Evolutionary conservation across 2,797 vertebrate species (phyloP), one percentile per base, ranked within the genome.

Genomic region (Ptychadena robeensis): DNA sequence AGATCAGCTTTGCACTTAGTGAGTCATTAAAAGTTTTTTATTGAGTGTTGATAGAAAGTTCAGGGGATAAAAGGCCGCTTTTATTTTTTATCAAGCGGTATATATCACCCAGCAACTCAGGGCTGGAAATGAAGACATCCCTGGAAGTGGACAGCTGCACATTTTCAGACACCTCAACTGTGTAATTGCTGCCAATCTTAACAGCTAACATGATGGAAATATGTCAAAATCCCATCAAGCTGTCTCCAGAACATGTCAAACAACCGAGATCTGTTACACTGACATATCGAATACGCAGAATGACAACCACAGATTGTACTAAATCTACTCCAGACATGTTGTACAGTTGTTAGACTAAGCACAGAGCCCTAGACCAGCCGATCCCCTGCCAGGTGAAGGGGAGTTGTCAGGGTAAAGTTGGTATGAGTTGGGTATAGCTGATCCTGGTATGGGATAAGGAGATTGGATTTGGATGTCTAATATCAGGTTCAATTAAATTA

Each of bases 151-250:
- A 85, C 32, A 70, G 68, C 74, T 75, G 44, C 59, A 32, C 61
- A 48, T 61, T 71, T 61, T n/a, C 34, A 27, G 27, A 44, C 6
- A 59, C 63, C 25, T 38, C 70, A 66, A 85, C 37, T 32, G 2
- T 35, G 48, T 72, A 35, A 79, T 30, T 73, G 67, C 7, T 86
- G 75, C 44, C 35, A 25, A 79, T 30, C 27, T 37, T 31, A 79
- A 34, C 0, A 3, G 35, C 79, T 48, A 87, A 65, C 2, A 64
- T 44, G 76, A 63, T 59, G 76, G 72, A 15, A 67, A 27, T 30
- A 25, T 72, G 64, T 77, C 72, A 69, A 12, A 79, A 48, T 66
- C 8, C n/a, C 77, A 57, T 2, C 6, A 77, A 38, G 25, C 10
- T 61, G 14, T 12, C 68, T 38, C n/a, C 31, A 72, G 40, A 53